Conservation (phyloP, 2,797 vertebrate species). For the Micropoecilia bifurca region DNA sequence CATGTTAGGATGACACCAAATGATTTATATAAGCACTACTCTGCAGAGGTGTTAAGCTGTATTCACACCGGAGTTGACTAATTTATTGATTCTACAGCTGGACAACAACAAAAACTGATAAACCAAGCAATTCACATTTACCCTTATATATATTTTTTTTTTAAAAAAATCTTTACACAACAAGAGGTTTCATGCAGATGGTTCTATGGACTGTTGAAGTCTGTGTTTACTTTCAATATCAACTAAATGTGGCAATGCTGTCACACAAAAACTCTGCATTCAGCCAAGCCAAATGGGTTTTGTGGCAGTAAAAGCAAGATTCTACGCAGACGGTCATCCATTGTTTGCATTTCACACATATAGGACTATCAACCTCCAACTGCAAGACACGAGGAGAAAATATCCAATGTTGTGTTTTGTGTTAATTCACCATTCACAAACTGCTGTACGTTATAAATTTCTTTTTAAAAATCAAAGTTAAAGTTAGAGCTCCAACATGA, state of each 20-base stretch:
- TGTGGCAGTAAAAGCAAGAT: not conserved
- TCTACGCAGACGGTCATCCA: not conserved
- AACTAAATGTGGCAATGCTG: not conserved
- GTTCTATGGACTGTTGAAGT: not conserved
- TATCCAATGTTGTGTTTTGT: not conserved
- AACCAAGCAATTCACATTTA: not conserved
- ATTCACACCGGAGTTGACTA: not conserved
- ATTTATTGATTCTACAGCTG: not conserved
- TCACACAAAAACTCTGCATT: not conserved
- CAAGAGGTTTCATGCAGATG: not conserved
- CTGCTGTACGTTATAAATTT: not conserved
- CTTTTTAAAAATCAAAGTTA: not conserved
- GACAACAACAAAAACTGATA: not conserved
- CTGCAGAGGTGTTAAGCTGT: conserved; percentile 1
- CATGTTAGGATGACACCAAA: conserved; percentile 48
- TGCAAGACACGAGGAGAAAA: not conserved
- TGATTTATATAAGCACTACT: conserved; percentile 45
- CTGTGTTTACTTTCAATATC: not conserved
- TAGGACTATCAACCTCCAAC: not conserved
- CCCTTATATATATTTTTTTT: not conserved
- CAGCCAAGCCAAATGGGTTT: not conserved
- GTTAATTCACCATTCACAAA: not conserved
- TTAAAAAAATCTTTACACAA: not conserved
- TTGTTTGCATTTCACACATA: not conserved
- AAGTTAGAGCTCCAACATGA: not conserved